These are phyloP conservation scores for Thera obeliscata DNA, from an alignment of 2,888 invertebrate species.

Conservation along the genomic window DNA sequence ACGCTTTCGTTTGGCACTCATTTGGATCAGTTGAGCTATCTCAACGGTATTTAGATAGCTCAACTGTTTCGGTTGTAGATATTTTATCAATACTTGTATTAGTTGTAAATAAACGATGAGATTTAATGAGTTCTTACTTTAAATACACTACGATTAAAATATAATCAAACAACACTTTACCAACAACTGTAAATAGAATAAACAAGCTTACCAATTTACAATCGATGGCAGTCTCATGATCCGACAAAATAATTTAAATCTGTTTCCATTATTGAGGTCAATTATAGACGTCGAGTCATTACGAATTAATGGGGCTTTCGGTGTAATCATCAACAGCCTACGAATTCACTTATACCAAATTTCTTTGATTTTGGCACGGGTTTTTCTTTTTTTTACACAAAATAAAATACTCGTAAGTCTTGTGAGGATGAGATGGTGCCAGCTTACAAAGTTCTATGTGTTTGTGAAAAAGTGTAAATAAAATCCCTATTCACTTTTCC, in stretches of 20 bases:
- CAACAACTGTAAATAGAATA: not conserved
- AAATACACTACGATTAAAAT: not conserved
- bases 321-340: slow-evolving; percentile 3
- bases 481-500: not conserved
- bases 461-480: not conserved
- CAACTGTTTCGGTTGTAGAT: too few species aligned
- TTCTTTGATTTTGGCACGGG: too few species aligned
- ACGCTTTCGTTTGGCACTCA: too few species aligned
- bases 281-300: slow-evolving; percentile 6
- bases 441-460: not conserved
- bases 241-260: slow-evolving; percentile 8
- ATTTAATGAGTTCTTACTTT: too few species aligned
- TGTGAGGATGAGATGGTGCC: not conserved
- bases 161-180: not conserved
- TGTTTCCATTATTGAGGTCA: slow-evolving; percentile 12
- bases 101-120: too few species aligned
- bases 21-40: too few species aligned
- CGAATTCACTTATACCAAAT: not conserved
- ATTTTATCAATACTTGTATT: too few species aligned
- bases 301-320: slow-evolving; percentile 1
- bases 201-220: not conserved
- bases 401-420: too few species aligned
- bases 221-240: not conserved
- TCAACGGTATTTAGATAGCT: too few species aligned
- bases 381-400: too few species aligned